phyloP scores from a whole-genome alignment of 2,113 vertebrate species.

The Cavia porcellus region DNA sequence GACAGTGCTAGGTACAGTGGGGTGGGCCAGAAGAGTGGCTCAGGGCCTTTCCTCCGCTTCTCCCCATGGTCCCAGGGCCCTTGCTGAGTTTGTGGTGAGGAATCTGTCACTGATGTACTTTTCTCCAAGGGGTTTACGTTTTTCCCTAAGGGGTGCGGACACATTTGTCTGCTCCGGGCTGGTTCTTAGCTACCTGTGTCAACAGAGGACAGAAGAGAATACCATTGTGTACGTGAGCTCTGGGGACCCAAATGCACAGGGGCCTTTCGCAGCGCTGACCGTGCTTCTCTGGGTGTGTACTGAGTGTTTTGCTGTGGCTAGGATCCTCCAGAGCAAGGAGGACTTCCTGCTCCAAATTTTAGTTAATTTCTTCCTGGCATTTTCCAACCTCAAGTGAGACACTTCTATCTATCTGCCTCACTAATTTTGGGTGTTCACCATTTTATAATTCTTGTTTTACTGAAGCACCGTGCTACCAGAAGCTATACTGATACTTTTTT shows the following conservation, averaged over 20 bases:
- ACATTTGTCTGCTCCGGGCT: neutral
- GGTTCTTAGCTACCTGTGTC: constrained; percentile 16
- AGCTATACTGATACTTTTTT: neutral
- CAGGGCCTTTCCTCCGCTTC: neutral
- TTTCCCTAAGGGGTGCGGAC: neutral
- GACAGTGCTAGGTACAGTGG: neutral
- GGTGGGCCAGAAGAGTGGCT: neutral
- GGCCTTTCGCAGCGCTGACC: neutral
- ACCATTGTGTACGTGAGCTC: neutral
- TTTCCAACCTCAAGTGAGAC: neutral
- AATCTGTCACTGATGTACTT: constrained; percentile 1
- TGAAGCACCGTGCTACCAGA: neutral
- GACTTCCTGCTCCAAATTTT: neutral
- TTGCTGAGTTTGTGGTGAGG: neutral
- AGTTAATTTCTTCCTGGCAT: neutral
- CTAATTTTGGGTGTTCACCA: neutral
- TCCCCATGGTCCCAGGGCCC: neutral
- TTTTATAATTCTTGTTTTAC: neutral
- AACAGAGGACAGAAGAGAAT: constrained; percentile 55
- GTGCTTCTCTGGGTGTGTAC: neutral
- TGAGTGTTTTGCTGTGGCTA: neutral
- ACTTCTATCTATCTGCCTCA: neutral
- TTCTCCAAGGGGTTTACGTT: neutral
- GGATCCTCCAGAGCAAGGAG: neutral
- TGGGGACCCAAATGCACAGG: neutral